These are phyloP conservation scores for Nycteola revayana DNA, from an alignment of 2,888 invertebrate genomes.

Conservation along the genomic window DNA sequence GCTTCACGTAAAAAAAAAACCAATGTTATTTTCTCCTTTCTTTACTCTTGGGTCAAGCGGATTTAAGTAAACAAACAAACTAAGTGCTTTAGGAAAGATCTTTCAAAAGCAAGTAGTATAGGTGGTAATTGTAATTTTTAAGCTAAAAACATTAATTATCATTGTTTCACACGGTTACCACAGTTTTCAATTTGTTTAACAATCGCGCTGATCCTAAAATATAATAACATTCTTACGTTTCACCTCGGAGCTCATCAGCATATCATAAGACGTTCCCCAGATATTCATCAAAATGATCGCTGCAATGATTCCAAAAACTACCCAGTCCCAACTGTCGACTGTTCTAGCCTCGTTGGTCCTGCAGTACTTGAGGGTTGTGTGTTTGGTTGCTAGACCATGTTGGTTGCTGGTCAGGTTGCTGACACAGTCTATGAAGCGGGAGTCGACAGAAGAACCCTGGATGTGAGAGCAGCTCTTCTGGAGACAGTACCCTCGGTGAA, in stretches of 20 bases:
- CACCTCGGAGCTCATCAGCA: constrained; percentile 19
- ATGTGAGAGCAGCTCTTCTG: constrained; percentile 37
- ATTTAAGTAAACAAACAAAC: no score
- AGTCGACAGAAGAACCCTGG: constrained; percentile 7
- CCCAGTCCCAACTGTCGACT: constrained; percentile 26
- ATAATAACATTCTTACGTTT: constrained; percentile 41
- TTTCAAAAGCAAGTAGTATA: no score
- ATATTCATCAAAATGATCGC: constrained; percentile 37
- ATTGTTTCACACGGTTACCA: no score
- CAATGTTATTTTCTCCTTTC: no score
- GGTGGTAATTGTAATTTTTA: no score
- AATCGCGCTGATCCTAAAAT: no score
- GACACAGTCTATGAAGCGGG: constrained; percentile 46
- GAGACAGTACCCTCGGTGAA: constrained; percentile 56
- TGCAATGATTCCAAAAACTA: constrained; percentile 29
- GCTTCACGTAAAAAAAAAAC: no score
- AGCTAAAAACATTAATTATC: no score
- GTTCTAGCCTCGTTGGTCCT: constrained; percentile 3
- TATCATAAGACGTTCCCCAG: constrained; percentile 48
- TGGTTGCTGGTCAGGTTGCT: constrained; percentile 25
- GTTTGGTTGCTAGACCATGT: constrained; percentile 37
- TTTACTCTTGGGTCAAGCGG: no score
- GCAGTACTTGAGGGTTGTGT: constrained; percentile 43
- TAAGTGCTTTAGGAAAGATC: no score
- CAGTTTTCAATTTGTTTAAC: no score